Conservation (phyloP, 2,797 vertebrate genomes). For the Muscicapa comitata region DNA sequence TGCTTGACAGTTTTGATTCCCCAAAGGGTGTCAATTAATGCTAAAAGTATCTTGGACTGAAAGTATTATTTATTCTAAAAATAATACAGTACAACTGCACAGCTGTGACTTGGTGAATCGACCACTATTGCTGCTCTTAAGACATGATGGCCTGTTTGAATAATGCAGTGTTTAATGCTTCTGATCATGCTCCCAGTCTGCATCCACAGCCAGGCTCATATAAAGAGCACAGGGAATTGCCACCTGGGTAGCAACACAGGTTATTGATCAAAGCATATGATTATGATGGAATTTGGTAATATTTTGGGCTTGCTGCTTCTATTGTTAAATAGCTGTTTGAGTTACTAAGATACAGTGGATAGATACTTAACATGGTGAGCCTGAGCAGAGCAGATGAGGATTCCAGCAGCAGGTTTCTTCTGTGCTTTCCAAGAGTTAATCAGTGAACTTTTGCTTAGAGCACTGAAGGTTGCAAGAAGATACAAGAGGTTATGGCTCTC, state of each 20-base stretch:
- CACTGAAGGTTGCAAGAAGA: background rate
- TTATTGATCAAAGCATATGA: background rate
- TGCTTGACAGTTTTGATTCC: conserved; percentile 73
- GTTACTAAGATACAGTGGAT: background rate
- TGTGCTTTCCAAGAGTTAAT: conserved; percentile 50
- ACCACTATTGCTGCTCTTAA: conserved; percentile 68
- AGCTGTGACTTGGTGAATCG: conserved; percentile 77
- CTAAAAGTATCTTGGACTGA: conserved; percentile 67
- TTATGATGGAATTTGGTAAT: background rate
- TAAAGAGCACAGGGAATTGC: background rate
- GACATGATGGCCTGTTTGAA: conserved; percentile 31
- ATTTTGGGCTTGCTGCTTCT: conserved; percentile 25
- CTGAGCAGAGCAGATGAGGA: conserved; percentile 42
- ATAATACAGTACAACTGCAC: conserved; percentile 76
- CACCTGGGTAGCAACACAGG: background rate
- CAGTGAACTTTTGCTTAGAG: background rate
- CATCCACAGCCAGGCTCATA: background rate
- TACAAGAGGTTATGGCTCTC: background rate
- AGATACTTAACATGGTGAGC: background rate
- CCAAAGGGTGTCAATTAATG: conserved; percentile 70
- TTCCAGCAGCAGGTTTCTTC: conserved; percentile 55
- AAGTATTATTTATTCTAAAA: conserved; percentile 77
- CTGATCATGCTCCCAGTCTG: background rate
- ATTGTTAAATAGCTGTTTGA: conserved; percentile 41
- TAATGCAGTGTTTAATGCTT: background rate